phyloP scores from a whole-genome alignment of 2,888 invertebrate species.

The Platycheirus albimanus region DNA sequence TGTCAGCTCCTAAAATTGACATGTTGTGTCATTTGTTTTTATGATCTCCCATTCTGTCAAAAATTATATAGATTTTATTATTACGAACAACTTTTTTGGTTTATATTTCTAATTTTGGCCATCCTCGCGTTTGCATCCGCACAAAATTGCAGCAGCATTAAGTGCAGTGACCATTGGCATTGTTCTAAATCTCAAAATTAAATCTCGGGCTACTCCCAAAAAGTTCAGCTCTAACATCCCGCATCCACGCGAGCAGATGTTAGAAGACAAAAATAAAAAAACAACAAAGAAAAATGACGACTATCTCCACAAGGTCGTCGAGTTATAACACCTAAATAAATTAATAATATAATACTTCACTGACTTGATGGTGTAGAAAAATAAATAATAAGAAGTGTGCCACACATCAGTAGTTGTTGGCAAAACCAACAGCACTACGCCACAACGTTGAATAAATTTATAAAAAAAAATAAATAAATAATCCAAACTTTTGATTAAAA shows the following conservation, averaged over 20 bases:
- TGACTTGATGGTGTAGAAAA: conserved; percentile 36
- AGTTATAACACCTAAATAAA: conserved; percentile 66
- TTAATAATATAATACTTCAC: conserved; percentile 1
- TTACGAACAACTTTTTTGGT: too few relatives aligned
- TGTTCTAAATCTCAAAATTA: not conserved
- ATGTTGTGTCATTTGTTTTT: too few relatives aligned
- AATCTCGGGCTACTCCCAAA: not conserved
- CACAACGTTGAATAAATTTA: conserved; percentile 12
- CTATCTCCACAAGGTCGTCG: conserved; percentile 64
- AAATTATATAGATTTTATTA: too few relatives aligned
- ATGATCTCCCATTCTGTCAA: too few relatives aligned
- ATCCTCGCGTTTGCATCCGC: too few relatives aligned
- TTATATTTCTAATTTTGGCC: too few relatives aligned
- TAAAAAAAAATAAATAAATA: conserved; percentile 8
- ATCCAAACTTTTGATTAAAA: not conserved
- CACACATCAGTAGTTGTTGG: conserved; percentile 10
- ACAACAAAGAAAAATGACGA: conserved; percentile 59
- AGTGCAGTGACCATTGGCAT: not conserved
- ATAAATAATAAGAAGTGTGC: conserved; percentile 34
- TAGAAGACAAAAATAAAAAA: conserved; percentile 49
- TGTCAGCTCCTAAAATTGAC: too few relatives aligned
- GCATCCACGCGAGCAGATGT: conserved; percentile 56
- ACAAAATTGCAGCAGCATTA: too few relatives aligned
- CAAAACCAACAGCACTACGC: not conserved
- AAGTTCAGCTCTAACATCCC: conserved; percentile 1